phyloP scores from a whole-genome alignment of 23 tunicate genomes.

The Oikopleura vanhoeffeni region DNA sequence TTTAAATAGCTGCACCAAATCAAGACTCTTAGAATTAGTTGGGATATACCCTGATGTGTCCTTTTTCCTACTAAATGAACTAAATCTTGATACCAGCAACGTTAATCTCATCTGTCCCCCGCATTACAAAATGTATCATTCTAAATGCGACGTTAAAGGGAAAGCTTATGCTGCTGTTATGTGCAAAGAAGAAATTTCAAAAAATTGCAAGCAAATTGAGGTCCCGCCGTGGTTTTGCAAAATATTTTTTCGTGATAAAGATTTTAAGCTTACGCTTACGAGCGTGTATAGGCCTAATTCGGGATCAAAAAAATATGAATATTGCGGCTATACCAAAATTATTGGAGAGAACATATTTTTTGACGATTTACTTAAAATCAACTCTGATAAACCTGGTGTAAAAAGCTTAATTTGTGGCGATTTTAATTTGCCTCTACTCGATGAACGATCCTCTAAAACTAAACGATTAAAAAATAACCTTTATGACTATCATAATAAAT shows the following conservation, averaged over 20 bases:
- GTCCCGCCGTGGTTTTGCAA: background rate
- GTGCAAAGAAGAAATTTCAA: background rate
- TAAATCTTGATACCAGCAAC: background rate
- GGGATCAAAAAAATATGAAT: background rate
- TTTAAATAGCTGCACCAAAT: background rate
- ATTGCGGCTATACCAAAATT: background rate
- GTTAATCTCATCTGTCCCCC: background rate
- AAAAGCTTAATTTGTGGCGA: background rate
- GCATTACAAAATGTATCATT: background rate
- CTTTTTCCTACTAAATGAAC: background rate
- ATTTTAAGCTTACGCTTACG: background rate
- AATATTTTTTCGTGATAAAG: background rate
- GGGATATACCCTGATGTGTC: background rate
- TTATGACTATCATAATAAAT: background rate
- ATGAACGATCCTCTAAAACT: background rate
- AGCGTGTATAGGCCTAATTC: background rate
- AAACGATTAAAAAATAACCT: background rate
- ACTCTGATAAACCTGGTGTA: background rate
- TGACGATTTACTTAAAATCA: background rate
- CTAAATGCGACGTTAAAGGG: background rate
- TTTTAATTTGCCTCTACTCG: background rate
- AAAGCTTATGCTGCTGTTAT: background rate
- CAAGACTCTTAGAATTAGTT: background rate
- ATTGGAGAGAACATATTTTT: no score
- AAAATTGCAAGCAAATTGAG: background rate